phyloP scores from a whole-genome alignment of 2,888 invertebrate genomes.

The Bembecia ichneumoniformis region DNA sequence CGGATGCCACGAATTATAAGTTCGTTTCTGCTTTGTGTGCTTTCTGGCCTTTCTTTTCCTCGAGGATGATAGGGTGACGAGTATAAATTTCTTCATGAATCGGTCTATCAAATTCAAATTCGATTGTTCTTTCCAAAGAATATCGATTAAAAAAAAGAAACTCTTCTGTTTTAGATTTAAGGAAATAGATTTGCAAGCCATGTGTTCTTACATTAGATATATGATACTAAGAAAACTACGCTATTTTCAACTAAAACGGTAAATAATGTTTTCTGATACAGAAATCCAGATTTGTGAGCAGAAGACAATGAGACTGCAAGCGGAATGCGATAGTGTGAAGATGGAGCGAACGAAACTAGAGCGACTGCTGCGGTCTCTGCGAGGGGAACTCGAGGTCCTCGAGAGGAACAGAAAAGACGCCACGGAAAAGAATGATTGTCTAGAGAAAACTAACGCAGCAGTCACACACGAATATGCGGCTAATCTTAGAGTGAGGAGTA shows the following conservation, averaged over 20 bases:
- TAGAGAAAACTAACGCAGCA: slow-evolving; percentile 71
- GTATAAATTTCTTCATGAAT: too few species aligned
- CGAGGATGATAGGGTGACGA: too few species aligned
- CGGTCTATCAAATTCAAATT: too few species aligned
- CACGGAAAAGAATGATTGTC: slow-evolving; percentile 67
- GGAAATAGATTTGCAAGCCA: too few species aligned
- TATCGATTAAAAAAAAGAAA: too few species aligned
- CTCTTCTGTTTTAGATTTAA: too few species aligned
- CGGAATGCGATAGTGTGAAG: slow-evolving; percentile 72
- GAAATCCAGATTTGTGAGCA: slow-evolving; percentile 78
- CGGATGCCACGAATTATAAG: too few species aligned
- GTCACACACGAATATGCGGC: slow-evolving; percentile 70
- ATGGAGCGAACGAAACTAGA: slow-evolving; percentile 71
- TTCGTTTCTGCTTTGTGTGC: too few species aligned
- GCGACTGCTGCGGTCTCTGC: slow-evolving; percentile 72
- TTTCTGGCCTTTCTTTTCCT: too few species aligned
- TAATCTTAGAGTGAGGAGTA: slow-evolving; percentile 53
- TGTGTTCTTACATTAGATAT: too few species aligned
- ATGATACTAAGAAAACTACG: too few species aligned
- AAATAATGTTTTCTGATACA: slow-evolving; percentile 14
- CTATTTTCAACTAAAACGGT: background rate
- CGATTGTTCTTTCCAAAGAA: too few species aligned
- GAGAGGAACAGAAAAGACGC: slow-evolving; percentile 75
- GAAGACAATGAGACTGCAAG: slow-evolving; percentile 79
- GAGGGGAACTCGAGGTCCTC: slow-evolving; percentile 72